These are phyloP conservation scores for Augochlora pura DNA, from an alignment of 1,140 invertebrate species.

Conservation along the genomic window DNA sequence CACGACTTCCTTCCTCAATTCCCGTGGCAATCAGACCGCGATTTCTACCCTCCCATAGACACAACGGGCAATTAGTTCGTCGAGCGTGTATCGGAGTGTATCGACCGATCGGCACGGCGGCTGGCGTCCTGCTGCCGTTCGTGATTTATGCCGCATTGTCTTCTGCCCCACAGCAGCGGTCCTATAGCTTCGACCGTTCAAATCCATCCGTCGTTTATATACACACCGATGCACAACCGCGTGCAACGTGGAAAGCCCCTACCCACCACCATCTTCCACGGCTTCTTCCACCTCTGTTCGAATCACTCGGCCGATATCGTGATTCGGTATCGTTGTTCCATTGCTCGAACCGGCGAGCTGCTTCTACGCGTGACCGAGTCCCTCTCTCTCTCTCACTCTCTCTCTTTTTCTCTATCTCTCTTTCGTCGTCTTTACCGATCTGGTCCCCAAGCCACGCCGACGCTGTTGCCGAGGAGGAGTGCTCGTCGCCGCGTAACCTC, in stretches of 20 bases:
- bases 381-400: conserved; percentile 2
- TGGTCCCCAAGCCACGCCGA: conserved; percentile 28
- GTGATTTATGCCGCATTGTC: conserved; percentile 75
- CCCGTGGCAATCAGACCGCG: conserved; percentile 63
- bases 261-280: conserved; percentile 27
- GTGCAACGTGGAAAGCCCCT: not conserved
- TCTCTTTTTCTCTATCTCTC: not conserved
- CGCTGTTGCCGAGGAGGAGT: conserved; percentile 47
- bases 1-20: conserved; percentile 69
- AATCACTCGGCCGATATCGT: conserved; percentile 49
- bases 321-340: conserved; percentile 44
- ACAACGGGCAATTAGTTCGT: conserved; percentile 72
- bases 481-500: conserved; percentile 71
- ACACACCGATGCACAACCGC: not conserved
- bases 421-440: not conserved
- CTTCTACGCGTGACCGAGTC: conserved; percentile 62
- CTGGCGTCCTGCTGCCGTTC: conserved; percentile 67
- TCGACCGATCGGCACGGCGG: conserved; percentile 65
- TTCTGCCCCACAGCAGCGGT: conserved; percentile 61
- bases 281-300: conserved; percentile 37
- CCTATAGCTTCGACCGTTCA: conserved; percentile 53
- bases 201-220: conserved; percentile 62
- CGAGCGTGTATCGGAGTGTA: conserved; percentile 72
- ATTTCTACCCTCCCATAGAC: conserved; percentile 63
- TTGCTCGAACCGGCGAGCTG: conserved; percentile 29